These are phyloP conservation scores for Poecile montanus DNA, from an alignment of 2,797 vertebrate genomes.

Conservation along the genomic window DNA sequence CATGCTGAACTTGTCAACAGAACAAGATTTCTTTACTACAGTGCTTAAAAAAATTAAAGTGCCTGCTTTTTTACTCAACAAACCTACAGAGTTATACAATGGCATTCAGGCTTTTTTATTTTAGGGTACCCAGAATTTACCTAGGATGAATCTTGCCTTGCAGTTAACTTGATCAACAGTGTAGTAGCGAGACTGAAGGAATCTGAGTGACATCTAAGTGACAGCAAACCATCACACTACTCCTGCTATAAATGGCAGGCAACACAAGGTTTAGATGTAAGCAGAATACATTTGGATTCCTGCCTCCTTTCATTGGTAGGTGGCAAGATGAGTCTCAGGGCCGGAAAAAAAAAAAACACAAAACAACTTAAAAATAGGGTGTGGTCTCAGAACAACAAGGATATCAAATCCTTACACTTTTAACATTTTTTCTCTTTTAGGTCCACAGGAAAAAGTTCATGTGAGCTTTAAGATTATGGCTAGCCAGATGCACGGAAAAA, in stretches of 20 bases:
- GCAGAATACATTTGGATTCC: not conserved
- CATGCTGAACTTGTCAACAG: conserved; percentile 53
- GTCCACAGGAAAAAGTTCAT: not conserved
- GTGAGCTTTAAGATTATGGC: not conserved
- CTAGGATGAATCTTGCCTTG: not conserved
- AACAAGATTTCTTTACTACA: conserved; percentile 69
- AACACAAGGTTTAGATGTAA: not conserved
- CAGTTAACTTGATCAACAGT: not conserved
- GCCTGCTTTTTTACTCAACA: not conserved
- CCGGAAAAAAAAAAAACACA: not conserved
- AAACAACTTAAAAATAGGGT: not conserved
- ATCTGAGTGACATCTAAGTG: not conserved
- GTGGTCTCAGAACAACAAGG: not conserved
- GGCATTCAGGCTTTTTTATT: not conserved
- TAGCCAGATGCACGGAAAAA: not conserved
- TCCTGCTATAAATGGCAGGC: conserved; percentile 11
- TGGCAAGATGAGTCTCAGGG: not conserved
- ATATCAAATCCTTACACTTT: not conserved
- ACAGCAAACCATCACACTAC: not conserved
- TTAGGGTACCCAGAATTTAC: not conserved
- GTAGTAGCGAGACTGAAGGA: not conserved
- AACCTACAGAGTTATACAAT: not conserved
- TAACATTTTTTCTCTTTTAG: not conserved
- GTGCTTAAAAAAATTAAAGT: conserved; percentile 13
- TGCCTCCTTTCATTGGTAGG: not conserved